These are phyloP conservation scores for Allolobophora icterica DNA, from an alignment of 2,888 invertebrate species.

Conservation along the genomic window DNA sequence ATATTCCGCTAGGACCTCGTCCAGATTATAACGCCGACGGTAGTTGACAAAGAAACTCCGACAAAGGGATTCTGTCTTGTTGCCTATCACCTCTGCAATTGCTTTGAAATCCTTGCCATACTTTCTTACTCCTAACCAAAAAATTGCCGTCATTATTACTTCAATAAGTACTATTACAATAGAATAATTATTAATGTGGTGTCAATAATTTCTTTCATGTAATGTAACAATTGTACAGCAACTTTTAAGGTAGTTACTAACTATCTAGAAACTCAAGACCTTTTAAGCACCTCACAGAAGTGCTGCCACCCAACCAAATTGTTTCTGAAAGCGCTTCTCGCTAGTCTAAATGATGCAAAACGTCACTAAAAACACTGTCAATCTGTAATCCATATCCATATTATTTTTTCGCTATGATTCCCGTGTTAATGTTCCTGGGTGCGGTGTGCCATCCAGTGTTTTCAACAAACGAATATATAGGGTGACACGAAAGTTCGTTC, in stretches of 20 bases:
- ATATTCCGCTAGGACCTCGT: constrained; percentile 77
- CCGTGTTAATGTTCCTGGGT: no score
- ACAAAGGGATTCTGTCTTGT: constrained; percentile 90
- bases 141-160: neutral
- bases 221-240: neutral
- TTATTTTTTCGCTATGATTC: no score
- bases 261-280: neutral
- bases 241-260: neutral
- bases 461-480: no score
- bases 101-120: constrained; percentile 85
- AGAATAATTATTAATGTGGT: neutral
- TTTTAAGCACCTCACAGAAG: neutral
- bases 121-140: constrained; percentile 69
- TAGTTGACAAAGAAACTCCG: constrained; percentile 90
- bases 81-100: constrained; percentile 91
- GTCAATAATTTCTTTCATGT: neutral
- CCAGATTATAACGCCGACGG: constrained; percentile 85
- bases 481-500: no score
- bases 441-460: no score
- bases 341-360: neutral
- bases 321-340: neutral
- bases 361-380: neutral
- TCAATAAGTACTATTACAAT: neutral
- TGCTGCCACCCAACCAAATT: neutral
- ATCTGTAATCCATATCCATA: no score